These are phyloP conservation scores for Apodemia hepburni DNA, from an alignment of 2,888 invertebrate genomes.

Conservation along the genomic window DNA sequence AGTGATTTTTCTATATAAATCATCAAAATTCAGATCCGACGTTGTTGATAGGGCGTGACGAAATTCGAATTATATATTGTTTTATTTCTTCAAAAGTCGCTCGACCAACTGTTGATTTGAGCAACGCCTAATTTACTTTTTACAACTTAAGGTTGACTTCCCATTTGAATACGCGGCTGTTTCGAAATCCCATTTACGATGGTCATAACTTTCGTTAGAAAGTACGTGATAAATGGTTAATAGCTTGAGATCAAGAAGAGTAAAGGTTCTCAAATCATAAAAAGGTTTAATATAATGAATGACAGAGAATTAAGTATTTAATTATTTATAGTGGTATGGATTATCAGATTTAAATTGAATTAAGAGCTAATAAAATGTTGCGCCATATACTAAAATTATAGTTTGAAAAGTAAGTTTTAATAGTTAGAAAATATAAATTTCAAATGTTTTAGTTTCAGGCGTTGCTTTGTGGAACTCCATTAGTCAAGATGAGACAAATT, in stretches of 20 bases:
- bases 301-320: neutral
- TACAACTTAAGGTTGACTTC: constrained; percentile 6
- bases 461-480: too few relatives aligned
- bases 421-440: too few relatives aligned
- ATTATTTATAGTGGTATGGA: neutral
- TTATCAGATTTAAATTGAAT: neutral
- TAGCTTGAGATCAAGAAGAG: constrained; percentile 15
- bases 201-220: constrained; percentile 41
- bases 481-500: too few relatives aligned
- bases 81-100: neutral
- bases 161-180: constrained; percentile 14
- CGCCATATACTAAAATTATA: too few relatives aligned
- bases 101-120: neutral
- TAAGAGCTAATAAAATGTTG: neutral
- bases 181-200: constrained; percentile 30
- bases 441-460: too few relatives aligned
- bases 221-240: constrained; percentile 35
- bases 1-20: too few relatives aligned
- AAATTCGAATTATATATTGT: too few relatives aligned
- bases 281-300: constrained; percentile 1
- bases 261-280: constrained; percentile 17
- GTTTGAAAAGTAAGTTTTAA: too few relatives aligned
- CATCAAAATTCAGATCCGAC: too few relatives aligned
- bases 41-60: too few relatives aligned
- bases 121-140: neutral